Evolutionary conservation across 2,797 vertebrate species (phyloP), one percentile per base, ranked within the genome.

Genomic region (Molothrus aeneus): DNA sequence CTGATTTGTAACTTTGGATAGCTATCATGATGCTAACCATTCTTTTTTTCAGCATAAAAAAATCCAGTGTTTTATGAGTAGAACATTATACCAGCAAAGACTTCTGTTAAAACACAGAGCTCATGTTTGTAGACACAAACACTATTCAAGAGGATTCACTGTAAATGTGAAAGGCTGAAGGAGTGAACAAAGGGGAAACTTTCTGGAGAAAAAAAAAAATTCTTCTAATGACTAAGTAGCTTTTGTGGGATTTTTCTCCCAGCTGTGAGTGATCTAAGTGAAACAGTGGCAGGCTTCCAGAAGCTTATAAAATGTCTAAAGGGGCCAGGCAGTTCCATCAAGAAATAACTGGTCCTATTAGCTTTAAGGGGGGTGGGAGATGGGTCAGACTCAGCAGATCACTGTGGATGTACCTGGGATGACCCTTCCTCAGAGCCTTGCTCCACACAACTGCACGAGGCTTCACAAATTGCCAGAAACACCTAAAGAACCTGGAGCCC

Each of bases 221-320:
- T 77, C 43, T 68, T 59, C 48, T 92, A 73, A 93, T 57, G 70
- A 81, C 70, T 92, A 91, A 86, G 88, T 53, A 84, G 77, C 66
- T 92, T 93, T 64, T 60, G 65, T 70, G 71, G 64, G 56, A 47
- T 51, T 66, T 60, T 25, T 10, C 19, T 13, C 9, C 13, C 26
- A 50, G 42, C 42, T 65, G 47, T 25, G 53, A 89, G 43, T 40
- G 43, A 86, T 92, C 54, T 88, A 90, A 95, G 93, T 80, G 91
- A 92, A 92, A 70, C 6, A 56, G 85, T 93, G 93, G 95, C 95
- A 94, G 73, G 16, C 66, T 93, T 97, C 96, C 96, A 97, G 86
- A 90, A 86, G 51, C 72, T 70, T 80, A 92, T 90, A 80, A 90
- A 90, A 73, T 13, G 25, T 66, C 80, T 95, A 83, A 91, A 64